phyloP scores from a whole-genome alignment of 2,888 invertebrate species.

The Camponotus fellah region DNA sequence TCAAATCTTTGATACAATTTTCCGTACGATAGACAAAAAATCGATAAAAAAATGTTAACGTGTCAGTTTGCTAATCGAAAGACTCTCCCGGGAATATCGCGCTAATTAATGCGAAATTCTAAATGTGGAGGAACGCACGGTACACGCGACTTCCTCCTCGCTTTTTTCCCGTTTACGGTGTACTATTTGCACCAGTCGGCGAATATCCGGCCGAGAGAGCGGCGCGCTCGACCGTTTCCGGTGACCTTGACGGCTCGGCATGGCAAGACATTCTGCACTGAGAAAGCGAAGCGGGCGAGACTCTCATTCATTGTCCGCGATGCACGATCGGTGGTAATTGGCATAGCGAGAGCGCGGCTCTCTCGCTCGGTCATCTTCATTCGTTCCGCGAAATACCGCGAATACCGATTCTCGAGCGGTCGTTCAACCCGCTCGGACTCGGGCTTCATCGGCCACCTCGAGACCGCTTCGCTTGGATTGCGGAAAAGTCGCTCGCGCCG shows the following conservation, averaged over 20 bases:
- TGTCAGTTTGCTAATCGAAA: background rate
- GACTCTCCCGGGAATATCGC: background rate
- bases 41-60: conserved; percentile 1
- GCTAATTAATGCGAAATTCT: conserved; percentile 18
- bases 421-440: conserved; percentile 70
- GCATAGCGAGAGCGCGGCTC: conserved; percentile 52
- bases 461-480: conserved; percentile 41
- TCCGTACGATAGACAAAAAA: background rate
- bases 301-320: conserved; percentile 68
- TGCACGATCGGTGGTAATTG: conserved; percentile 65
- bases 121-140: background rate
- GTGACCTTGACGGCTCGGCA: conserved; percentile 64
- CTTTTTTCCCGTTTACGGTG: conserved; percentile 38
- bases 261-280: conserved; percentile 27
- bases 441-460: conserved; percentile 11
- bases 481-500: conserved; percentile 58
- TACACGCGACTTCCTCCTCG: background rate
- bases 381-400: conserved; percentile 76
- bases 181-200: conserved; percentile 26
- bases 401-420: conserved; percentile 77
- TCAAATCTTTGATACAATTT: background rate
- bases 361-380: conserved; percentile 74
- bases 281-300: conserved; percentile 54
- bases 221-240: conserved; percentile 58
- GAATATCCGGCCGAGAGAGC: conserved; percentile 26